These are phyloP conservation scores for Acrobasis consociella DNA, from an alignment of 2,888 invertebrate genomes.

Conservation along the genomic window DNA sequence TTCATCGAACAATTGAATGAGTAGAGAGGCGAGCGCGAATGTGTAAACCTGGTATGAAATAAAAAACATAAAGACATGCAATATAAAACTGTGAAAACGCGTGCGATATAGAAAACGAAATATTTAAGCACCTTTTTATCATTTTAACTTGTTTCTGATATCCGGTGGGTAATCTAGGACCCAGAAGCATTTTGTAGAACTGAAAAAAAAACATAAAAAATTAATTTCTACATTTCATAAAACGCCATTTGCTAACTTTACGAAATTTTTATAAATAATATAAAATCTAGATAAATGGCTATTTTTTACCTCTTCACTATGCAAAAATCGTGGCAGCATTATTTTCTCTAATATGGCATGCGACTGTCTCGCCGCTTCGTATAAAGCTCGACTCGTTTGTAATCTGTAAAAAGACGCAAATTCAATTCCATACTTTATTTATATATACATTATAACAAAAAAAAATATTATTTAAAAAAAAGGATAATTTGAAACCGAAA, in stretches of 20 bases:
- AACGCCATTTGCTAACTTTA: no score
- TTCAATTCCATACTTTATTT: neutral
- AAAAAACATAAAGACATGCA: no score
- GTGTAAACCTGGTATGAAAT: no score
- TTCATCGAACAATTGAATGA: no score
- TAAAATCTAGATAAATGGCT: no score
- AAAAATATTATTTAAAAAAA: neutral
- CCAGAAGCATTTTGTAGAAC: slow-evolving; percentile 88
- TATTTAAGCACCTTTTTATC: slow-evolving; percentile 43
- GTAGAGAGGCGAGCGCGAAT: no score
- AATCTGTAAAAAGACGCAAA: slow-evolving; percentile 65
- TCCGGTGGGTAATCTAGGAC: slow-evolving; percentile 83
- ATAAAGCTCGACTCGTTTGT: slow-evolving; percentile 89
- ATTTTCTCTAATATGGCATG: slow-evolving; percentile 88
- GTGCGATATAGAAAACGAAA: neutral
- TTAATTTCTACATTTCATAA: no score
- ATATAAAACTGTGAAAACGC: no score
- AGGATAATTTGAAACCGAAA: no score
- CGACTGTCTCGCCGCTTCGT: slow-evolving; percentile 90
- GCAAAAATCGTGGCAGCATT: slow-evolving; percentile 90
- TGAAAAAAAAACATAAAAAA: slow-evolving; percentile 57
- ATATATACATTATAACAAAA: no score
- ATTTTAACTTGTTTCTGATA: slow-evolving; percentile 81
- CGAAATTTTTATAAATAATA: no score
- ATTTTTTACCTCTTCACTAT: slow-evolving; percentile 87